These are phyloP conservation scores for Epinephelus cyanopodus DNA, from an alignment of 2,113 vertebrate genomes.

Conservation along the genomic window DNA sequence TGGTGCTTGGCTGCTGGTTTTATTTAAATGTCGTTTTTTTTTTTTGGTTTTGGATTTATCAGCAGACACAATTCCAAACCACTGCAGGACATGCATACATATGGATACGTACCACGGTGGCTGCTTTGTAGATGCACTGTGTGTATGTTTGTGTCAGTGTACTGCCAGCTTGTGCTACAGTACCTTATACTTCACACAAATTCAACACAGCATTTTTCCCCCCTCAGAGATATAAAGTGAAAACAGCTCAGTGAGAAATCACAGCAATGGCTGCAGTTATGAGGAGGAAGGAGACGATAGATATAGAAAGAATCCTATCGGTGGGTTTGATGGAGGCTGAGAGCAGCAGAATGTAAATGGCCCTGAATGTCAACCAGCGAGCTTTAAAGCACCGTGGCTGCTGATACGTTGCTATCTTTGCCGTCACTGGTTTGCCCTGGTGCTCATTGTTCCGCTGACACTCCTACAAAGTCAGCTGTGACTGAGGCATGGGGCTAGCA, in stretches of 20 bases:
- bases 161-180: slow-evolving; percentile 17
- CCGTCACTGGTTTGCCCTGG: slow-evolving; percentile 8
- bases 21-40: slow-evolving; percentile 10
- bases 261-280: slow-evolving; percentile 18
- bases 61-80: slow-evolving; percentile 43
- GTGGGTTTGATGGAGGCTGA: slow-evolving; percentile 45
- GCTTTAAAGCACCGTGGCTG: slow-evolving; percentile 41
- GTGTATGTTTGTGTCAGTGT: slow-evolving; percentile 1
- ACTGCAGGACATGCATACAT: slow-evolving; percentile 51
- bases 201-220: slow-evolving; percentile 28
- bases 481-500: background rate
- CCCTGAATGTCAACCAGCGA: slow-evolving; percentile 51
- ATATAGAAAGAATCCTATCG: slow-evolving; percentile 22
- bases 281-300: slow-evolving; percentile 30
- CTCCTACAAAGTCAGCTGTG: slow-evolving; percentile 22
- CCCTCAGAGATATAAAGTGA: slow-evolving; percentile 23
- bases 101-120: slow-evolving; percentile 32
- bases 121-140: slow-evolving; percentile 37
- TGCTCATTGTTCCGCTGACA: slow-evolving; percentile 3
- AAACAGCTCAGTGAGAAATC: slow-evolving; percentile 63
- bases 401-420: slow-evolving; percentile 36
- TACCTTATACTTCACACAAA: slow-evolving; percentile 46
- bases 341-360: slow-evolving; percentile 58
- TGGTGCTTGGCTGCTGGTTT: slow-evolving; percentile 22
- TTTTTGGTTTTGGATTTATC: slow-evolving; percentile 45